Percentiles rank a stretch among this genome's conserved stretches.
phyloP scores from a whole-genome alignment of 2,888 invertebrate genomes.

The Lasioglossum vierecki region DNA sequence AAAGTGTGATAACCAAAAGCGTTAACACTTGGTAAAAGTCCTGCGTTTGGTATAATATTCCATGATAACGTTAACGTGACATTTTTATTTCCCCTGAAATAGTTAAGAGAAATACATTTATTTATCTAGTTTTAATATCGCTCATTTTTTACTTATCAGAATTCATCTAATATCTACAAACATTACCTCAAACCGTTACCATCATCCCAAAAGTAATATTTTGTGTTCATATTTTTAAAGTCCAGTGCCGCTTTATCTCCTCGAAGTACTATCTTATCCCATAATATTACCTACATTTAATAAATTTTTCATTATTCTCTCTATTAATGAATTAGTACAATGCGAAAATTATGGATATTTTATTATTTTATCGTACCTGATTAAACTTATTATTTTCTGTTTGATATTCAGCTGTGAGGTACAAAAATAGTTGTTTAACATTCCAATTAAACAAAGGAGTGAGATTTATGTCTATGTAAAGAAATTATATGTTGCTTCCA shows the following conservation, averaged over 20 bases:
- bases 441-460: conserved; percentile 99
- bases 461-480: conserved; percentile 85
- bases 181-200: conserved; percentile 96
- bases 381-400: conserved; percentile 94
- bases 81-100: conserved; percentile 94
- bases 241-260: conserved; percentile 97
- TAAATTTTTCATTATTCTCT: conserved; percentile 14
- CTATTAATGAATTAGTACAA: conserved; percentile 22
- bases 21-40: conserved; percentile 94
- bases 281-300: conserved; percentile 91
- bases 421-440: conserved; percentile 98
- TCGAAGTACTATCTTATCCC: conserved; percentile 98
- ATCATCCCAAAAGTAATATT: conserved; percentile 99
- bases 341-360: conserved; percentile 9
- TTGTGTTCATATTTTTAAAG: conserved; percentile 97
- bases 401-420: conserved; percentile 97
- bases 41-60: conserved; percentile 99
- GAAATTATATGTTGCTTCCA: conserved; percentile 42
- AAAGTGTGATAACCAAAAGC: conserved; percentile 94
- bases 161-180: conserved; percentile 2
- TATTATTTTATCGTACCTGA: conserved; percentile 85
- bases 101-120: conserved; percentile 14
- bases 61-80: conserved; percentile 97
- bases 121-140: neutral
- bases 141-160: neutral